A percentile compares a stretch with the other conserved stretches of the same genome.
phyloP scores from a whole-genome alignment of 2,888 invertebrate genomes.

The Nephrocerus scutellatus region DNA sequence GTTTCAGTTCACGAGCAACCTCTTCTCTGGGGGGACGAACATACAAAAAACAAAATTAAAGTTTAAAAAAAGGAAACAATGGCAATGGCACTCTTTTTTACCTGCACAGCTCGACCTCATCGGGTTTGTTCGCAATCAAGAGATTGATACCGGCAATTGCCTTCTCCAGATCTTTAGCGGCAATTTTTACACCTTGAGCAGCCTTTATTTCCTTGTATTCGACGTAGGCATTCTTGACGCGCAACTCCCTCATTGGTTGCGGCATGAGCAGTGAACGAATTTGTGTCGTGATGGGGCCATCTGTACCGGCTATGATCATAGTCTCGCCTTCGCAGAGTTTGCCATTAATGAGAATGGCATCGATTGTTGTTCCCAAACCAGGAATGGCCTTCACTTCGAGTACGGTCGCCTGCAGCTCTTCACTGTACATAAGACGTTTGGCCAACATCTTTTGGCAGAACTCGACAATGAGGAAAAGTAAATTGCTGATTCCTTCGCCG shows the following conservation, averaged over 20 bases:
- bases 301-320: conserved; percentile 92
- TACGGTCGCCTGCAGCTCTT: conserved; percentile 83
- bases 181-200: conserved; percentile 97
- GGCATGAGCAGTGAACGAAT: conserved; percentile 96
- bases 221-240: conserved; percentile 94
- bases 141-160: conserved; percentile 94
- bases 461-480: conserved; percentile 87
- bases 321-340: conserved; percentile 89
- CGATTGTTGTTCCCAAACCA: conserved; percentile 96
- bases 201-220: conserved; percentile 92
- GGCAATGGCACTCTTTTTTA: conserved; percentile 33
- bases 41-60: conserved; percentile 9
- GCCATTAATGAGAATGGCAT: conserved; percentile 97
- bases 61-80: background rate
- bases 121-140: conserved; percentile 82
- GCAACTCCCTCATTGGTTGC: conserved; percentile 91
- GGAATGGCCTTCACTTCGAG: conserved; percentile 92
- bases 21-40: conserved; percentile 58
- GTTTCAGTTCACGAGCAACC: conserved; percentile 77
- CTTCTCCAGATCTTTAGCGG: conserved; percentile 96
- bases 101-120: conserved; percentile 84
- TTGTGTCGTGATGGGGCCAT: conserved; percentile 96
- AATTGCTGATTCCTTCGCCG: conserved; percentile 98
- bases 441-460: conserved; percentile 85
- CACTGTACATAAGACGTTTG: conserved; percentile 83